These are phyloP conservation scores for Tokudaia tokunoshimensis DNA, from an alignment of 2,797 vertebrate genomes.

Conservation along the genomic window DNA sequence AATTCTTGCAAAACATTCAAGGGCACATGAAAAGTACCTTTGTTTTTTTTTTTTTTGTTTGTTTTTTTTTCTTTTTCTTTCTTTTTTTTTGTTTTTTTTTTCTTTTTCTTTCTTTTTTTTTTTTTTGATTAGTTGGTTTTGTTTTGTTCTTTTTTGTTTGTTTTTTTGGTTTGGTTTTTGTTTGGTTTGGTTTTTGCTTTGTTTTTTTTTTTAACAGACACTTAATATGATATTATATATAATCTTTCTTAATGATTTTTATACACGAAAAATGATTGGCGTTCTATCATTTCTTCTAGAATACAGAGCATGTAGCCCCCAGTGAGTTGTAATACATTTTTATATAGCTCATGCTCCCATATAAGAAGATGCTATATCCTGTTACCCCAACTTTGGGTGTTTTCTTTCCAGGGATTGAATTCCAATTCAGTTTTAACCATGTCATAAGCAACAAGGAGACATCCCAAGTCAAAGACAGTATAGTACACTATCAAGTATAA, in stretches of 20 bases:
- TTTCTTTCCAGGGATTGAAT: neutral
- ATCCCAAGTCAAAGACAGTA: neutral
- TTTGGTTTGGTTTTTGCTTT: neutral
- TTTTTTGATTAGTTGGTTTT: neutral
- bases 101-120: neutral
- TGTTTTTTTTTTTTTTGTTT: no score
- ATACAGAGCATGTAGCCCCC: neutral
- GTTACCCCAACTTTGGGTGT: neutral
- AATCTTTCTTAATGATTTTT: neutral
- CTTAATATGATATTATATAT: neutral
- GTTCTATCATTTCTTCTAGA: neutral
- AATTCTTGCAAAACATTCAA: neutral
- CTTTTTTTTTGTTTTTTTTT: neutral
- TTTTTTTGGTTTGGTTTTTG: neutral
- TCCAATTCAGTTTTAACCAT: neutral
- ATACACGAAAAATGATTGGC: neutral
- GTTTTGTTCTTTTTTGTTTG: neutral
- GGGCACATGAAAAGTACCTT: neutral
- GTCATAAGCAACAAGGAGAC: neutral
- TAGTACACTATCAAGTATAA: neutral
- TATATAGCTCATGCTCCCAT: neutral
- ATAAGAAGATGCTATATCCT: neutral
- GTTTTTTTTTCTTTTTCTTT: no score
- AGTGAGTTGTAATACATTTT: neutral
- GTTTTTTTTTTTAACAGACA: neutral